Evolutionary conservation across 1,140 invertebrate species (phyloP).

Genomic region (Listronotus bonariensis): DNA sequence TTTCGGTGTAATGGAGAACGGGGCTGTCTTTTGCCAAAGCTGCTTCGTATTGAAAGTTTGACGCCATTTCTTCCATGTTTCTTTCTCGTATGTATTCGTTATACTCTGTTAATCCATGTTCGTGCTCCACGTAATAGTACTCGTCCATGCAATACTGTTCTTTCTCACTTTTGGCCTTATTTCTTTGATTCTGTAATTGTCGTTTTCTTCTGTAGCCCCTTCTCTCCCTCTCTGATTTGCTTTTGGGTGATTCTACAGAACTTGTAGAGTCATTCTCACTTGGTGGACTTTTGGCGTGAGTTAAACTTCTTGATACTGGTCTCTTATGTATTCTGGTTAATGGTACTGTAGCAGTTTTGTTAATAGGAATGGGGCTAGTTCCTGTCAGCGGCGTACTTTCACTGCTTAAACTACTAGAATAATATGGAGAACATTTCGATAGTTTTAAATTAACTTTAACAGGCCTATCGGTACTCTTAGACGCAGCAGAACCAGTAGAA

Average conservation of each 20-base stretch:
- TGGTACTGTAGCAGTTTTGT: slow-evolving; percentile 54
- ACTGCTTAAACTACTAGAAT: slow-evolving; percentile 70
- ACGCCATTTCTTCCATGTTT: slow-evolving; percentile 50
- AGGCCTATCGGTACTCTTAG: slow-evolving; percentile 55
- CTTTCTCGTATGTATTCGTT: slow-evolving; percentile 47
- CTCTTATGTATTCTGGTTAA: slow-evolving; percentile 51
- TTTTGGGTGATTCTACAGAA: slow-evolving; percentile 64
- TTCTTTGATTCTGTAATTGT: slow-evolving; percentile 60
- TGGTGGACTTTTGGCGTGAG: slow-evolving; percentile 64
- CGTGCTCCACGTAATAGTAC: slow-evolving; percentile 54
- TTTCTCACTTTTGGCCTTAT: slow-evolving; percentile 41
- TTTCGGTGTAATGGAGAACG: slow-evolving; percentile 47
- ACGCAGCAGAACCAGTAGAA: slow-evolving; percentile 18
- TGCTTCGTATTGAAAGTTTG: slow-evolving; percentile 50
- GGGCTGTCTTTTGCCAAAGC: slow-evolving; percentile 60
- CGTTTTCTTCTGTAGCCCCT: slow-evolving; percentile 67
- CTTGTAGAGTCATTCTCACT: slow-evolving; percentile 72
- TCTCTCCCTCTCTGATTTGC: slow-evolving; percentile 63
- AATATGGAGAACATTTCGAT: slow-evolving; percentile 70
- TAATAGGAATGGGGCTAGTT: slow-evolving; percentile 47
- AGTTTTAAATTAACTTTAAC: slow-evolving; percentile 62
- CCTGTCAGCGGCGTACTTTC: slow-evolving; percentile 65
- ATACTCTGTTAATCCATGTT: slow-evolving; percentile 45
- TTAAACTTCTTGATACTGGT: slow-evolving; percentile 47
- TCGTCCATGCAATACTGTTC: slow-evolving; percentile 50